Evolutionary conservation across 2,888 invertebrate genomes (phyloP).

Genomic region (Cephus rjabovi): DNA sequence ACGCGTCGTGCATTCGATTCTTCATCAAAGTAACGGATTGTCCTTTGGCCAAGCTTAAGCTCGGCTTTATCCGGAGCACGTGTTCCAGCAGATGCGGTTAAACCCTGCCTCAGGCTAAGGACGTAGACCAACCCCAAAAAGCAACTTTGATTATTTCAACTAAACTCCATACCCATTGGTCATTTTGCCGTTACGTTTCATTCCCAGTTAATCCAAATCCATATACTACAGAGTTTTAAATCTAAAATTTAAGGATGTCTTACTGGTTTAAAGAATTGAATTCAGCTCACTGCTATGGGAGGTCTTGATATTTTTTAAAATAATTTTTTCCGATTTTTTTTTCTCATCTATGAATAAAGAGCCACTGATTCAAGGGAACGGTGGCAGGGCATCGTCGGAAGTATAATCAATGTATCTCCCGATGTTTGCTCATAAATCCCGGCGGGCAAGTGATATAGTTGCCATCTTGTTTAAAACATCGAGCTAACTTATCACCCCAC

Average conservation of each 20-base stretch:
- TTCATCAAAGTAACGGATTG: constrained; percentile 40
- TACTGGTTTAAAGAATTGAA: neutral
- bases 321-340: neutral
- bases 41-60: constrained; percentile 30
- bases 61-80: constrained; percentile 50
- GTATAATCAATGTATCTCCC: constrained; percentile 32
- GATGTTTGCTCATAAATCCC: constrained; percentile 30
- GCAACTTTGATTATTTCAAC: neutral
- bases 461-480: constrained; percentile 31
- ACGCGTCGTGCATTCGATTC: constrained; percentile 23
- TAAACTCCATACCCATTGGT: neutral
- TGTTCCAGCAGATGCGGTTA: constrained; percentile 54
- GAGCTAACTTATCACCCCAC: constrained; percentile 29
- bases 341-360: neutral
- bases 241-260: neutral
- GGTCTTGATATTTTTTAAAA: neutral
- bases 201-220: neutral
- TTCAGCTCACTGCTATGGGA: neutral
- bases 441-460: constrained; percentile 27
- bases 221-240: neutral
- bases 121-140: neutral
- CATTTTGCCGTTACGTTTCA: neutral
- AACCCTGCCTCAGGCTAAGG: constrained; percentile 44
- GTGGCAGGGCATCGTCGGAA: neutral
- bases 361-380: neutral